These are phyloP conservation scores for Drosophila ironensis DNA, from an alignment of 1,140 invertebrate species.

Conservation along the genomic window DNA sequence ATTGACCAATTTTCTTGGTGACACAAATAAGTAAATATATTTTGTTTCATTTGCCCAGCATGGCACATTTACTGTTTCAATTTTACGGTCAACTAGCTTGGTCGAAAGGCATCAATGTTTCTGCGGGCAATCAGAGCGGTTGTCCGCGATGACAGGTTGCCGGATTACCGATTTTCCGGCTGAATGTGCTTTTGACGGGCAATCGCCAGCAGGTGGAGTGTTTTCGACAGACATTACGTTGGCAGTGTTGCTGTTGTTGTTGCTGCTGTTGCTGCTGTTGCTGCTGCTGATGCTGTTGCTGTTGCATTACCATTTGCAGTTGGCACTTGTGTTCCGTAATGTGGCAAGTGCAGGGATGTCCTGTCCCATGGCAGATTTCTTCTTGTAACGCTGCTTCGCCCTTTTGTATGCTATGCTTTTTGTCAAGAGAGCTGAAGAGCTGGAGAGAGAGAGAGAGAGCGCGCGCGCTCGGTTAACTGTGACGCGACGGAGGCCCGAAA, in stretches of 20 bases:
- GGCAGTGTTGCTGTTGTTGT: constrained; percentile 3
- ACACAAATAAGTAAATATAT: too few species aligned
- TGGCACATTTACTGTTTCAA: background rate
- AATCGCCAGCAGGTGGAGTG: constrained; percentile 18
- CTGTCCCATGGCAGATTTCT: too few species aligned
- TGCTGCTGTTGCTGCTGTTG: background rate
- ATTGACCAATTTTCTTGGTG: too few species aligned
- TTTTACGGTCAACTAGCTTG: background rate
- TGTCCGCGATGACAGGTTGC: background rate
- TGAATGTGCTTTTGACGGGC: constrained; percentile 14
- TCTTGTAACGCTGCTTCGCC: background rate
- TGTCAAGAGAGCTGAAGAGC: background rate
- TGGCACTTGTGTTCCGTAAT: constrained; percentile 2
- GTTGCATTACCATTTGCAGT: constrained; percentile 11
- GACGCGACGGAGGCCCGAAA: background rate
- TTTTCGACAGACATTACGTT: constrained; percentile 34
- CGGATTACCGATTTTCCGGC: constrained; percentile 4
- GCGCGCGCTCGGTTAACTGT: background rate
- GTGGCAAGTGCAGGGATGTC: too few species aligned
- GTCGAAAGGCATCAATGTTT: background rate
- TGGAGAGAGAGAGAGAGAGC: background rate
- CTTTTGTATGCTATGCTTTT: constrained; percentile 52
- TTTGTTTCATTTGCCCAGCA: too few species aligned
- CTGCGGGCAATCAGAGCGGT: background rate
- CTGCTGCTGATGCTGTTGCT: background rate